Percentiles rank a stretch among this genome's conserved stretches.
phyloP scores from a whole-genome alignment of 1,140 invertebrate genomes.

The Hycleus phaleratus region DNA sequence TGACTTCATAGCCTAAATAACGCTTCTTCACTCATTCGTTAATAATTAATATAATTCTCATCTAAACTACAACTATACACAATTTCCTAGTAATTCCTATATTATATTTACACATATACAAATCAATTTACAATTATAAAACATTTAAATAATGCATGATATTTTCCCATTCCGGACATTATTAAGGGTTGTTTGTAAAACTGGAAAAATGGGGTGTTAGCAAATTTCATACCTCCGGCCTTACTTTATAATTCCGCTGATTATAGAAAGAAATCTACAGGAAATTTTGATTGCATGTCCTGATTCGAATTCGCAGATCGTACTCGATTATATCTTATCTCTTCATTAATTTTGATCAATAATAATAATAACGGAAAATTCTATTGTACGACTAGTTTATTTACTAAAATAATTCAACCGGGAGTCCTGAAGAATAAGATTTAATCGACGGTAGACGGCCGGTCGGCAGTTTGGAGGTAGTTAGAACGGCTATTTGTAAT shows the following conservation, averaged over 20 bases:
- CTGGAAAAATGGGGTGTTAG: too few species aligned
- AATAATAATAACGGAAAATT: slow-evolving; percentile 4
- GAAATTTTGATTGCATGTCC: slow-evolving; percentile 9
- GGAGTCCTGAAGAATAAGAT: neutral
- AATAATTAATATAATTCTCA: slow-evolving; percentile 7
- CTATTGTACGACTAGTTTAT: neutral
- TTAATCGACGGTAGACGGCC: too few species aligned
- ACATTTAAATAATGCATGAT: neutral
- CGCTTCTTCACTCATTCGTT: neutral
- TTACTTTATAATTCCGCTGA: neutral
- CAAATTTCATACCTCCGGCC: neutral
- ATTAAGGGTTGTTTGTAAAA: neutral
- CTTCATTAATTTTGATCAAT: slow-evolving; percentile 3
- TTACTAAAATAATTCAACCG: neutral
- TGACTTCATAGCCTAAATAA: too few species aligned
- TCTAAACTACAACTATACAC: slow-evolving; percentile 2
- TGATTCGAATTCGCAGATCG: slow-evolving; percentile 2
- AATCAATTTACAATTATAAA: slow-evolving; percentile 12
- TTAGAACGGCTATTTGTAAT: neutral
- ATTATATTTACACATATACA: slow-evolving; percentile 14
- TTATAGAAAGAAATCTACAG: neutral
- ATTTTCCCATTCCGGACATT: slow-evolving; percentile 4
- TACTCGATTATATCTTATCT: slow-evolving; percentile 10
- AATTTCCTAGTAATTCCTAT: neutral
- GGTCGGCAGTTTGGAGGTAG: neutral